Conservation (phyloP, 92 coral and sea anemone genomes). For the Porites cylindrica region DNA sequence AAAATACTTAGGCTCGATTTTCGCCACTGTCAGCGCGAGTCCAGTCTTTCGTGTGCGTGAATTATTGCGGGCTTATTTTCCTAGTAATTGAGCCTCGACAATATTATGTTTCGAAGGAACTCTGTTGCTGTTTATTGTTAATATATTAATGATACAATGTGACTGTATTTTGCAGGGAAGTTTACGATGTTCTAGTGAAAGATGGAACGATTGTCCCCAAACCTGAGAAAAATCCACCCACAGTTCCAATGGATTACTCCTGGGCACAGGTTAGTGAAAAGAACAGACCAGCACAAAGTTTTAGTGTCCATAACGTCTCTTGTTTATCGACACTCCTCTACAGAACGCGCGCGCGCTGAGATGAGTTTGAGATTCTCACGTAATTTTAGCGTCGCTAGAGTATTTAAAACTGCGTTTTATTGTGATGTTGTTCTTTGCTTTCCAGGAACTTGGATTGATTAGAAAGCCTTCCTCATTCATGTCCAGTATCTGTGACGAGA, state of each 20-base stretch:
- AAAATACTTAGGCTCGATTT: no score
- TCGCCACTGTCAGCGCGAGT: no score
- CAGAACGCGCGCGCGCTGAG: background rate
- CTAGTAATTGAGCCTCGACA: no score
- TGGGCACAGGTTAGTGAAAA: constrained; percentile 94
- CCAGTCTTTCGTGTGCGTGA: no score
- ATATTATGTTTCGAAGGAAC: no score
- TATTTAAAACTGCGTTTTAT: no score
- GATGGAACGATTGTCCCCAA: constrained; percentile 93
- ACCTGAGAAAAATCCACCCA: constrained; percentile 94
- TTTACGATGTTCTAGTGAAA: constrained; percentile 83
- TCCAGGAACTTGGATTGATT: constrained; percentile 95
- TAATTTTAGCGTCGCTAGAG: no score
- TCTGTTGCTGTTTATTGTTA: background rate
- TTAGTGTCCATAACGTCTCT: background rate
- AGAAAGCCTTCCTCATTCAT: constrained; percentile 99
- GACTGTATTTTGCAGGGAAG: constrained; percentile 64
- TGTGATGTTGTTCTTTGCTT: background rate
- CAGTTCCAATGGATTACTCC: constrained; percentile 99
- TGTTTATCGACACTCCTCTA: background rate
- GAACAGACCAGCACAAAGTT: no score
- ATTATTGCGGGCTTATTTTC: no score
- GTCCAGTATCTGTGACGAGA: constrained; percentile 99
- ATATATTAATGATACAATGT: background rate
- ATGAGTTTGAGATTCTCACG: no score